These are phyloP conservation scores for Lasioglossum calceatum DNA, from an alignment of 2,888 invertebrate genomes.

Conservation along the genomic window DNA sequence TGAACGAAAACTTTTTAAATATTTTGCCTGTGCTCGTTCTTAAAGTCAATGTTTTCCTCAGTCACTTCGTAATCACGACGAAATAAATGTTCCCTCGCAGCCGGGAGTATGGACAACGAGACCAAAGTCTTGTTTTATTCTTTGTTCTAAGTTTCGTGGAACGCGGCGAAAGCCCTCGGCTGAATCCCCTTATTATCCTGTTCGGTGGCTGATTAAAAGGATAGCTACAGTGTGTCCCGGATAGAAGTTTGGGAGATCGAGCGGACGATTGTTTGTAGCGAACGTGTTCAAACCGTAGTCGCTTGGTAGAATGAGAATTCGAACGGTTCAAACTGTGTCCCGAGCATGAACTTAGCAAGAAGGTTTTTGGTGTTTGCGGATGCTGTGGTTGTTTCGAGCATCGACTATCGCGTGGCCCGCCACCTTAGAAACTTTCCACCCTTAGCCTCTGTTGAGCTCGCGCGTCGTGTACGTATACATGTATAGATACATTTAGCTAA, in stretches of 20 bases:
- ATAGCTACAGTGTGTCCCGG: neutral
- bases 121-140: too few relatives aligned
- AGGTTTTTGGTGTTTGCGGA: slow-evolving; percentile 2
- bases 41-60: too few relatives aligned
- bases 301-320: slow-evolving; percentile 7
- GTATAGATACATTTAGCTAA: neutral
- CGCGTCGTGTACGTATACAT: neutral
- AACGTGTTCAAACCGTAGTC: neutral
- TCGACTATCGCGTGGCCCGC: slow-evolving; percentile 21
- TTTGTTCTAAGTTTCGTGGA: too few relatives aligned
- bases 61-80: too few relatives aligned
- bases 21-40: neutral
- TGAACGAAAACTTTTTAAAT: neutral
- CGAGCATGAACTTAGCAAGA: neutral
- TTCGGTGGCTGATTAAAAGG: neutral
- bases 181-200: neutral
- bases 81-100: too few relatives aligned
- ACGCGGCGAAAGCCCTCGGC: neutral
- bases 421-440: slow-evolving; percentile 9
- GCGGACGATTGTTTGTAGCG: slow-evolving; percentile 6
- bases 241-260: neutral
- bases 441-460: neutral
- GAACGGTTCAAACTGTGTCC: neutral
- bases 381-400: slow-evolving; percentile 12
- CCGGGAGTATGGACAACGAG: too few relatives aligned